These are phyloP conservation scores for Sisor rabdophorus DNA, from an alignment of 2,113 vertebrate genomes.

Conservation along the genomic window DNA sequence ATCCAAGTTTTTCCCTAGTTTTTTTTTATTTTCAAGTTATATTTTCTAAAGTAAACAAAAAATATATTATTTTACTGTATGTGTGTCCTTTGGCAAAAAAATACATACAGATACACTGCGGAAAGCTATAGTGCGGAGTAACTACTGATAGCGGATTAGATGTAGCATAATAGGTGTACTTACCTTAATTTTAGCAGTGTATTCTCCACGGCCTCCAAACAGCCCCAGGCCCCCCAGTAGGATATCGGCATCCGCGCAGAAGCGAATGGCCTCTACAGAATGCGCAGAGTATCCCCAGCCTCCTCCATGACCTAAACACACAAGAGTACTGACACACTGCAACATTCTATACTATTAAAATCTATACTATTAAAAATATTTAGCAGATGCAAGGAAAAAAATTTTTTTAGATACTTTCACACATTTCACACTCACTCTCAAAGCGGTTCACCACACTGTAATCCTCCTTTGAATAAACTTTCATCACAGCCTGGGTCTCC, in stretches of 20 bases:
- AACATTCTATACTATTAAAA: not conserved
- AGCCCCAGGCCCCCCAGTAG: conserved; percentile 92
- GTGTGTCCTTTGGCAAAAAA: not conserved
- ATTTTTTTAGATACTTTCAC: not conserved
- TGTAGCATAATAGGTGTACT: no score
- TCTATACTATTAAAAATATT: conserved; percentile 4
- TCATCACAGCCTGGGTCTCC: conserved; percentile 97
- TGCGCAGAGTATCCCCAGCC: conserved; percentile 99
- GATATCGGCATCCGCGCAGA: conserved; percentile 94
- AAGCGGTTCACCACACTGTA: conserved; percentile 98
- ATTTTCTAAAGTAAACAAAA: not conserved
- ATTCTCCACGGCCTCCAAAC: conserved; percentile 97
- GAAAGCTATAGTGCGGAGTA: not conserved
- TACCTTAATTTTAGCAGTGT: conserved; percentile 99
- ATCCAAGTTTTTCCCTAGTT: no score
- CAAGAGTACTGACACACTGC: not conserved
- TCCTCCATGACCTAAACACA: conserved; percentile 87
- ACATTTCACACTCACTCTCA: conserved; percentile 80
- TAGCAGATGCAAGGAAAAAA: no score
- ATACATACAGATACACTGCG: not conserved
- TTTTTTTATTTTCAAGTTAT: no score
- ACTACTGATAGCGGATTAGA: no score
- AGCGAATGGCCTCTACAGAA: conserved; percentile 96
- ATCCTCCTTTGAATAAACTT: conserved; percentile 98
- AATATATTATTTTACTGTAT: not conserved